Evolutionary conservation across 2,113 vertebrate species (phyloP).

Genomic region (Labeo catla): DNA sequence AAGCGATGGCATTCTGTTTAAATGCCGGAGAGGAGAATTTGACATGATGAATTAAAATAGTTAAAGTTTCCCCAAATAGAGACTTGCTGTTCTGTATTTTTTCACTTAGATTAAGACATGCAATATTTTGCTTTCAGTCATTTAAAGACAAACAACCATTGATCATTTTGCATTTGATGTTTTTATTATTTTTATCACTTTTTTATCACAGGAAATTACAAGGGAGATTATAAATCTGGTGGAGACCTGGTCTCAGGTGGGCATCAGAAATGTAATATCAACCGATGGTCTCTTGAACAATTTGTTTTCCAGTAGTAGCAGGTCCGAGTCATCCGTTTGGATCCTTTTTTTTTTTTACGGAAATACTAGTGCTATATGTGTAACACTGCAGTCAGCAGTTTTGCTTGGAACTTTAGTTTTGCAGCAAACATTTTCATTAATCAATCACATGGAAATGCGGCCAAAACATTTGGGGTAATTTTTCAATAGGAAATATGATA

Average conservation of each 20-base stretch:
- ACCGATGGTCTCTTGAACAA: background rate
- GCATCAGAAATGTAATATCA: conserved; percentile 1
- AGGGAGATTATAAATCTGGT: conserved; percentile 19
- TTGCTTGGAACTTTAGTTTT: conserved; percentile 67
- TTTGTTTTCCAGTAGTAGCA: background rate
- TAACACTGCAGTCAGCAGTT: conserved; percentile 75
- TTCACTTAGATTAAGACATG: conserved; percentile 29
- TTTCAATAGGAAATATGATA: conserved; percentile 63
- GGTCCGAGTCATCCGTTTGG: background rate
- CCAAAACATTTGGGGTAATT: conserved; percentile 71
- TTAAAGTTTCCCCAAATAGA: conserved; percentile 5
- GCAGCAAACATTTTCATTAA: conserved; percentile 58
- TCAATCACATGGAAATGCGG: conserved; percentile 72
- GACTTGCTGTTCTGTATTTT: background rate
- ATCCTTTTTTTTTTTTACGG: conserved; percentile 33
- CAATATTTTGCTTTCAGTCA: conserved; percentile 45
- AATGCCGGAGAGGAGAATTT: conserved; percentile 67
- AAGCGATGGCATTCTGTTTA: conserved; percentile 68
- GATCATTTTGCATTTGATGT: conserved; percentile 38
- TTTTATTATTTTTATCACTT: conserved; percentile 38
- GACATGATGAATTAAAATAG: conserved; percentile 55
- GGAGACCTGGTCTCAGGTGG: conserved; percentile 24
- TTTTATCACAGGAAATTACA: conserved; percentile 39
- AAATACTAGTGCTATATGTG: conserved; percentile 74
- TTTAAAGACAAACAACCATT: conserved; percentile 42